Percentiles rank a stretch among this genome's conserved stretches.
phyloP scores from a whole-genome alignment of 2,113 vertebrate species.

The Chaetops frenatus region DNA sequence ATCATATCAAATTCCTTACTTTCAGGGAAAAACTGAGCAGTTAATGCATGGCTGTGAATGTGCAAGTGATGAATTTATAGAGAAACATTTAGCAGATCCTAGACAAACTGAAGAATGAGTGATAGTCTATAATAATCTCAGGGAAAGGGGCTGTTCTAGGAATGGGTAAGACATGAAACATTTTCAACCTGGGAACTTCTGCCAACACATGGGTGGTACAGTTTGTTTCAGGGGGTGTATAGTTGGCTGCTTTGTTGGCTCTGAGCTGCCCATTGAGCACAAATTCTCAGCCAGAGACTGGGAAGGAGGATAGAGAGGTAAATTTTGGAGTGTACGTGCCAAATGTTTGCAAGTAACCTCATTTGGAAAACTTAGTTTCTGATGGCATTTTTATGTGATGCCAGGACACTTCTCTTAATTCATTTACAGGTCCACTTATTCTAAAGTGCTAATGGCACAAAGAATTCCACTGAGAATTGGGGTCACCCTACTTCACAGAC shows the following conservation, averaged over 20 bases:
- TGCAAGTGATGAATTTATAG: neutral
- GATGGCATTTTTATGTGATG: neutral
- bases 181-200: neutral
- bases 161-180: neutral
- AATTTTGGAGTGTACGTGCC: neutral
- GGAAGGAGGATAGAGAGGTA: neutral
- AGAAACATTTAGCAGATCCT: neutral
- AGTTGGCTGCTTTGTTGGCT: neutral
- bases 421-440: neutral
- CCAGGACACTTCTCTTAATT: neutral
- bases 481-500: neutral
- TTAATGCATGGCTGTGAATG: constrained; percentile 21
- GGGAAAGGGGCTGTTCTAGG: neutral
- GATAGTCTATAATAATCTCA: neutral
- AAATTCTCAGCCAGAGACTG: neutral
- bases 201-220: neutral
- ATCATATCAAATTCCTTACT: constrained; percentile 27
- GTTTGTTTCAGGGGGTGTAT: neutral
- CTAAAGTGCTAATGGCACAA: neutral
- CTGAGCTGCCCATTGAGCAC: neutral
- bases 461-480: neutral
- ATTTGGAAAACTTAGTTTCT: neutral
- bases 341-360: neutral
- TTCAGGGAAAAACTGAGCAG: neutral
- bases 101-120: neutral